A percentile compares a stretch with the other conserved stretches of the same genome.
Evolutionary conservation across 1,140 invertebrate genomes (phyloP).

Genomic region (Medauroidea extradentata): DNA sequence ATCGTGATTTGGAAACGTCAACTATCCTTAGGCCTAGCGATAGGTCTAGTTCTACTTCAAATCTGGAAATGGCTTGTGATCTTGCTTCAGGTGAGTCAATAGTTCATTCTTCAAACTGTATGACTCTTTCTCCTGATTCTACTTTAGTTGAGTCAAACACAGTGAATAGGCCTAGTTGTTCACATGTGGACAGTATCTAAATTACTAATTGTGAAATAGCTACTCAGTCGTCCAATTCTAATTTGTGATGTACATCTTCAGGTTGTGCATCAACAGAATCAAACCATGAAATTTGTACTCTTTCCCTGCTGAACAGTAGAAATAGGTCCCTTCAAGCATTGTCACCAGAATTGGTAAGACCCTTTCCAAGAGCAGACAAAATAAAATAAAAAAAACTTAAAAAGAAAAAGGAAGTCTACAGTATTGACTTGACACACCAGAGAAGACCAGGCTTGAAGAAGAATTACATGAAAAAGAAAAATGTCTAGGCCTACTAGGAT

Average conservation of each 20-base stretch:
- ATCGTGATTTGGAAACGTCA: neutral
- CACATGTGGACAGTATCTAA: neutral
- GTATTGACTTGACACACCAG: constrained; percentile 4
- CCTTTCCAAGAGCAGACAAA: neutral
- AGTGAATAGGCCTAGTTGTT: neutral
- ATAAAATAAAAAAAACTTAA: neutral
- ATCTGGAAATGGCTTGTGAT: neutral
- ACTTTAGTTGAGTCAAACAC: neutral
- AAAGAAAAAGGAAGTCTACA: neutral
- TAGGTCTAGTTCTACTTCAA: neutral
- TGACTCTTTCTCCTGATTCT: neutral
- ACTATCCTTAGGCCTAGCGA: neutral
- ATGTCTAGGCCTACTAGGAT: neutral
- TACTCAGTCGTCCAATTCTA: too few species aligned
- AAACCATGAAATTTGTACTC: neutral
- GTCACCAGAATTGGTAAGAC: neutral
- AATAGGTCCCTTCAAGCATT: neutral
- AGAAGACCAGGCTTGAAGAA: neutral
- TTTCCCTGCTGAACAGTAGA: neutral
- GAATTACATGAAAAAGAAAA: neutral
- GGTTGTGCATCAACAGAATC: neutral
- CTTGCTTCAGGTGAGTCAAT: neutral
- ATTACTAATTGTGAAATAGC: neutral
- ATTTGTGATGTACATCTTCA: neutral
- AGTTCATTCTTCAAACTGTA: neutral